phyloP scores from a whole-genome alignment of 2,113 vertebrate species.

The Mesembrinibis cayennensis region DNA sequence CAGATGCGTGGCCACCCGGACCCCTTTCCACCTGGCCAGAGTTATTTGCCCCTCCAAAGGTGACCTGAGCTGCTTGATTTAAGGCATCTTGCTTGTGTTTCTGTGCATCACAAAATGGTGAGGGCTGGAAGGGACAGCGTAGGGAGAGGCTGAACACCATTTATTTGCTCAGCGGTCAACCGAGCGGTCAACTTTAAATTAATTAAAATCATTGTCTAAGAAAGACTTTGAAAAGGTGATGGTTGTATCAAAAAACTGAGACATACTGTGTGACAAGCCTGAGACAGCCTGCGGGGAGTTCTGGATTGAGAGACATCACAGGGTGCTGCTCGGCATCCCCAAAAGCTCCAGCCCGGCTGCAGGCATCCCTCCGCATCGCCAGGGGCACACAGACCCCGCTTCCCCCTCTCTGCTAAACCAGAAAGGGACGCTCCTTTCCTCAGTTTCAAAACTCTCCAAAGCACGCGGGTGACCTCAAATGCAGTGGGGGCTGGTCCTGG shows the following conservation, averaged over 20 bases:
- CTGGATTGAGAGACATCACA: neutral
- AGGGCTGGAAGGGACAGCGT: neutral
- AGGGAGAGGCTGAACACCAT: neutral
- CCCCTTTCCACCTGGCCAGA: neutral
- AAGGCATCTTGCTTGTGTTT: neutral
- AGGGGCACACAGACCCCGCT: neutral
- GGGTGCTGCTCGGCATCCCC: fast-evolving
- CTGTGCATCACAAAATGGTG: neutral
- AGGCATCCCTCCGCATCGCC: neutral
- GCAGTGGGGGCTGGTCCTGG: neutral
- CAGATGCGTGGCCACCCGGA: neutral
- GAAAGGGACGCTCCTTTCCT: neutral
- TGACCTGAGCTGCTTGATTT: neutral
- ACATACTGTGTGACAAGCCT: neutral
- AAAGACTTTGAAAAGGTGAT: neutral
- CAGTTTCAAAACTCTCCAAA: neutral
- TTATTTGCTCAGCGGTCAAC: neutral
- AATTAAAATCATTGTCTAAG: neutral
- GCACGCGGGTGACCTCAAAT: fast-evolving
- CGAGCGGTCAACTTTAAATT: neutral
- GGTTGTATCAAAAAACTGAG: neutral
- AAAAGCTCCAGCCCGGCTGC: neutral
- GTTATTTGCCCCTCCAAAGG: neutral
- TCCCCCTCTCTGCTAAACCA: neutral
- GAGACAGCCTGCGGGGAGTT: neutral